phyloP scores from a whole-genome alignment of 2,113 vertebrate species.

The Ginglymostoma cirratum region DNA sequence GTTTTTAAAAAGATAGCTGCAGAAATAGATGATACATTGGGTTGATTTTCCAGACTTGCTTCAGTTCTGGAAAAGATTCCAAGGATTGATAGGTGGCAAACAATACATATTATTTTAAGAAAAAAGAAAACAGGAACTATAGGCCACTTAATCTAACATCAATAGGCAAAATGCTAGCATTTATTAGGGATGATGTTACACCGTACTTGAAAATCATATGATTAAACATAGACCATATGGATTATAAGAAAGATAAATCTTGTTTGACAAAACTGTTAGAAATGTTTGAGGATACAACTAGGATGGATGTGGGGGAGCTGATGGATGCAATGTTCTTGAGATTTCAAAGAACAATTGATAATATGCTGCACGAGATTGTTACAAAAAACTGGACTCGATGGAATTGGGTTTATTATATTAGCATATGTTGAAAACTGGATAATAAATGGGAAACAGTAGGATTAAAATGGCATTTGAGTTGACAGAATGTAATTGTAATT shows the following conservation, averaged over 20 bases:
- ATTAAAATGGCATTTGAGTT: too few relatives aligned
- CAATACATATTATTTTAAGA: neutral
- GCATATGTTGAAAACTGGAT: too few relatives aligned
- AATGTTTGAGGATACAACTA: neutral
- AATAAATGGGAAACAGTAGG: too few relatives aligned
- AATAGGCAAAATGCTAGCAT: neutral
- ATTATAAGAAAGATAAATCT: neutral
- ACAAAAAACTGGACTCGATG: too few relatives aligned
- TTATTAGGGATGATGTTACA: neutral
- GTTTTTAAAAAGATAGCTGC: neutral
- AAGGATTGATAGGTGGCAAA: neutral
- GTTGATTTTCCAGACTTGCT: neutral
- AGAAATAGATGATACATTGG: too few relatives aligned
- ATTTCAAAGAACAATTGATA: too few relatives aligned
- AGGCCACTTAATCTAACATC: neutral
- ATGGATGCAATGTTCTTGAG: neutral
- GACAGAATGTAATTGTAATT: too few relatives aligned
- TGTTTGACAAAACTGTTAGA: neutral
- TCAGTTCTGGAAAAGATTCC: neutral
- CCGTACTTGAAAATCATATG: neutral
- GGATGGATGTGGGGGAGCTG: neutral
- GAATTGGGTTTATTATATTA: too few relatives aligned
- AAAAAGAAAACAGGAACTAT: neutral
- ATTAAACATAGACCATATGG: neutral
- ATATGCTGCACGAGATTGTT: too few relatives aligned